Base-by-base conservation (phyloP, 2,113 vertebrate species). In the Misgurnus anguillicaudatus region DNA sequence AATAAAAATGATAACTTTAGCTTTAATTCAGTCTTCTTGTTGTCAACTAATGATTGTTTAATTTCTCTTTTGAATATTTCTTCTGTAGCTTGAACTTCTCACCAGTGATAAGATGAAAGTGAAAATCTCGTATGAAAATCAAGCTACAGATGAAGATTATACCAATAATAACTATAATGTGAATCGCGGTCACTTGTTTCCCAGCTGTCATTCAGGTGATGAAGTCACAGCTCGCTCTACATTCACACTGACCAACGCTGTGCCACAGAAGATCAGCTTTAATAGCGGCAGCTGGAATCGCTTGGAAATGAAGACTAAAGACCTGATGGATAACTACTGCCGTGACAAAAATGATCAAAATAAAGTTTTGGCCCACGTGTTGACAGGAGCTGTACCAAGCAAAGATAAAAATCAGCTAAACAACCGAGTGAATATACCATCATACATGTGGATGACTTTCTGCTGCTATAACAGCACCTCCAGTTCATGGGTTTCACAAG, bases 91-190 rank as follows among this genome's bases (percentile, higher is more conserved):
- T 0, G 68, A 71, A 19, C 24, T 31, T 31, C 7, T 31, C 6
- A 4, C 16, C 16, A 51, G 8, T 55, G 68, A 3, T 71, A 14
- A 71, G 9, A 71, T 71, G 68, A 16, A 13, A 6, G 14, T 31
- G 24, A 31, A 31, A 31, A 31, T 38, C 0, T 48, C 47, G 11
- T 38, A 3, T 19, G 9, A 9, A n/a, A 55, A 71, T 39, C 69
- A 72, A 19, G 69, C 69, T 0, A 41, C 4, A 14, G 11, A 0
- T 13, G 38, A 42, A 58, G 69, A 72, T 53, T 72, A 21, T 36
- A 0, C 0, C 0, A 24, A 9, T 4, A 13, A 21, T 10, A 1
- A 1, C 1, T 19, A 7, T 13, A 2, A 6, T 0, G 0, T 73
- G 9, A 41, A 16, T 60, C 70, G 53, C 0, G 70, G 70, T 9